Evolutionary conservation across 2,113 vertebrate genomes (phyloP).

Genomic region (Gavia stellata): DNA sequence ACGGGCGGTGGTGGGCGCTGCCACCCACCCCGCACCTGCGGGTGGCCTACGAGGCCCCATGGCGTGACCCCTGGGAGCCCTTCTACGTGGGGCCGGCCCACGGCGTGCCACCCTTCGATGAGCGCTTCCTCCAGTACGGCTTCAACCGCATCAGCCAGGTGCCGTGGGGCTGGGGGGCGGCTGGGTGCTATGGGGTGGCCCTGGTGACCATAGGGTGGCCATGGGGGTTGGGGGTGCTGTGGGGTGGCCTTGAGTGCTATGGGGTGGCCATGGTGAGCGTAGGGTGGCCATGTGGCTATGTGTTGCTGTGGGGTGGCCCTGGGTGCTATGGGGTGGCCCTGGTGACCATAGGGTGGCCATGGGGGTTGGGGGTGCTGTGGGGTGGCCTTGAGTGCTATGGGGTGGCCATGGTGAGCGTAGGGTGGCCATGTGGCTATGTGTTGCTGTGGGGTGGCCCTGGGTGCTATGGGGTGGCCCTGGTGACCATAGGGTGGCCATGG

Average conservation of each 20-base stretch:
- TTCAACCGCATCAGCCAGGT: constrained; percentile 31
- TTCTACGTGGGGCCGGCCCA: not conserved
- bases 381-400: not conserved
- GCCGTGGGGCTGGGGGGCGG: not conserved
- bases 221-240: not conserved
- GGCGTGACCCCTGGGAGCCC: not conserved
- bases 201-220: not conserved
- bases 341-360: not conserved
- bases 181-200: not conserved
- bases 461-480: not conserved
- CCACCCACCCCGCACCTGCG: rapidly evolving
- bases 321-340: not conserved
- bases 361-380: not conserved
- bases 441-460: not conserved
- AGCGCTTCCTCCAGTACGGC: not conserved
- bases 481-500: not conserved
- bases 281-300: too few relatives aligned
- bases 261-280: not conserved
- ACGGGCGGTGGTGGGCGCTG: not conserved
- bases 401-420: not conserved
- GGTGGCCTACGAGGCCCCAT: not conserved
- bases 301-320: not conserved
- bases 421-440: too few relatives aligned
- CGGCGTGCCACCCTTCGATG: not conserved
- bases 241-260: not conserved